These are phyloP conservation scores for Amphiduros pacificus DNA, from an alignment of 2,888 invertebrate genomes.

Conservation along the genomic window DNA sequence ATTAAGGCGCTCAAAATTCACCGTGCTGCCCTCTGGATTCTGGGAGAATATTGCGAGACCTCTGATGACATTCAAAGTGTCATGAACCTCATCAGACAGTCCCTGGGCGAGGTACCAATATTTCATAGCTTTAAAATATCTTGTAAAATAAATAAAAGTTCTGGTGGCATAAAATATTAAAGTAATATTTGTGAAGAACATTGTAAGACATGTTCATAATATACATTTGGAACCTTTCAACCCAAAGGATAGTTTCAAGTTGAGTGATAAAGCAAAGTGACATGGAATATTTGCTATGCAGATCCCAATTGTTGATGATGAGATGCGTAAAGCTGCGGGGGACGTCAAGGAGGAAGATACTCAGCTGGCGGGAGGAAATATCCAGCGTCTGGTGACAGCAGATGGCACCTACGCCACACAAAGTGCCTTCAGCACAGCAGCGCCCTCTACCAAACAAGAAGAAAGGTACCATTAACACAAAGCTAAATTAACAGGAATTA, in stretches of 20 bases:
- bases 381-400: slow-evolving; percentile 85
- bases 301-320: slow-evolving; percentile 68
- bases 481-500: too few relatives aligned
- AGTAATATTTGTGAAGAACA: too few relatives aligned
- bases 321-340: slow-evolving; percentile 73
- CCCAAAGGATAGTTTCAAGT: too few relatives aligned
- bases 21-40: slow-evolving; percentile 93
- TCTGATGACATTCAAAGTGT: slow-evolving; percentile 78
- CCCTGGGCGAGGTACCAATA: slow-evolving; percentile 76
- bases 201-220: too few relatives aligned
- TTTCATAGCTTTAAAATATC: too few relatives aligned
- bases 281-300: too few relatives aligned
- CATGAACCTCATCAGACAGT: slow-evolving; percentile 74
- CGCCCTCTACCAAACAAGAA: slow-evolving; percentile 45
- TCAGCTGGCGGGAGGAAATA: slow-evolving; percentile 39
- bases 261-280: too few relatives aligned
- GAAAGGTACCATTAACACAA: slow-evolving; percentile 46
- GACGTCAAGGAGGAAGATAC: slow-evolving; percentile 32
- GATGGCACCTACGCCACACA: slow-evolving; percentile 99
- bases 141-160: too few relatives aligned
- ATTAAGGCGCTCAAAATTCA: slow-evolving; percentile 91
- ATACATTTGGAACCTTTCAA: too few relatives aligned
- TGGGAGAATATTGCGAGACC: slow-evolving; percentile 90
- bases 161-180: too few relatives aligned
- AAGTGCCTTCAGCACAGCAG: slow-evolving; percentile 83